These are phyloP conservation scores for Drosophila nebulosa DNA, from an alignment of 1,140 invertebrate genomes.

Conservation along the genomic window DNA sequence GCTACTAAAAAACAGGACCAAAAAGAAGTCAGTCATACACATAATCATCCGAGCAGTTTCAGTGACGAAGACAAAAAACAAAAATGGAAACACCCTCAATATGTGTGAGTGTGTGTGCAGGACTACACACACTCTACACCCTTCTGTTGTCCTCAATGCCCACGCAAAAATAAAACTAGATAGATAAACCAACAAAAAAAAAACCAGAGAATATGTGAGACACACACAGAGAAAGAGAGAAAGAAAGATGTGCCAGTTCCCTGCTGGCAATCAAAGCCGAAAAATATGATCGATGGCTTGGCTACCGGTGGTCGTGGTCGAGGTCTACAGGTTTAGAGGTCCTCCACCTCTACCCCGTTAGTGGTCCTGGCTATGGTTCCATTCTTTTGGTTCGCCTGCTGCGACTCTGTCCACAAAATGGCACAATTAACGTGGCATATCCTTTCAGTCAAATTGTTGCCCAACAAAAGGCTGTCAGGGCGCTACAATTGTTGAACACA, in stretches of 20 bases:
- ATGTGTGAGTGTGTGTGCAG: constrained; percentile 13
- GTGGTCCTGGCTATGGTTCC: background rate
- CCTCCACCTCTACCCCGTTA: background rate
- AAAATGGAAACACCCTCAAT: constrained; percentile 55
- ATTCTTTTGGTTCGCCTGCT: constrained; percentile 27
- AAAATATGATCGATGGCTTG: constrained; percentile 32
- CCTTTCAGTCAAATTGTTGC: constrained; percentile 72
- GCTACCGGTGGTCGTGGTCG: background rate
- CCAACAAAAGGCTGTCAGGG: constrained; percentile 51
- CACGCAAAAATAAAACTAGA: constrained; percentile 53
- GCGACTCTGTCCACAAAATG: constrained; percentile 75
- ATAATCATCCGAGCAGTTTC: constrained; percentile 49
- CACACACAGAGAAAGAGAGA: constrained; percentile 17
- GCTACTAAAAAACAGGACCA: constrained; percentile 44
- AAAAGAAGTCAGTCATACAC: constrained; percentile 55
- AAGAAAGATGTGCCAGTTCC: constrained; percentile 24
- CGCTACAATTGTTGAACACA: constrained; percentile 70
- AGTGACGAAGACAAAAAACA: background rate
- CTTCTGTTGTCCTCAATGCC: constrained; percentile 36
- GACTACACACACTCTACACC: constrained; percentile 46
- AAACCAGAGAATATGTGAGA: background rate
- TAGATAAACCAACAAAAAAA: constrained; percentile 42
- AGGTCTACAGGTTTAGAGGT: background rate
- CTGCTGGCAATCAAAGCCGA: constrained; percentile 67
- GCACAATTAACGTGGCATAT: constrained; percentile 78